Evolutionary conservation across 2,113 vertebrate species (phyloP).

Genomic region (Fulmarus glacialis): DNA sequence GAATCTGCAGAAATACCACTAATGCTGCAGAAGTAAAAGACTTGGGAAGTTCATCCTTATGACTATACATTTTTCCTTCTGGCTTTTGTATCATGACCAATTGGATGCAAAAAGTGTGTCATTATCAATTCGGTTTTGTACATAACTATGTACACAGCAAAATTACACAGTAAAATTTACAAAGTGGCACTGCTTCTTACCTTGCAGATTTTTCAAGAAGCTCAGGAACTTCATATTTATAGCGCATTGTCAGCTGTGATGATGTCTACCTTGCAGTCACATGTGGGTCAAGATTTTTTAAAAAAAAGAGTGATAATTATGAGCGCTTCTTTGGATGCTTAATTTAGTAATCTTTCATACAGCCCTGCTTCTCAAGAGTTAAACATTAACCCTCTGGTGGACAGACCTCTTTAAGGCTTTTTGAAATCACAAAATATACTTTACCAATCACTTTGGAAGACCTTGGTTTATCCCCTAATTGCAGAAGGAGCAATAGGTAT

Average conservation of each 20-base stretch:
- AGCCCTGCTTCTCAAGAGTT: not conserved
- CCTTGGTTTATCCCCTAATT: not conserved
- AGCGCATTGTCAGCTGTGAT: not conserved
- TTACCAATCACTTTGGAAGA: not conserved
- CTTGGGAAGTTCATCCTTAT: not conserved
- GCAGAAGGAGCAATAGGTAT: not conserved
- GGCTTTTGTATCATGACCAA: not conserved
- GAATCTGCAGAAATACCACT: not conserved
- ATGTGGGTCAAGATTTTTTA: not conserved
- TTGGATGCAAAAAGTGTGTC: not conserved
- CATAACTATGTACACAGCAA: not conserved
- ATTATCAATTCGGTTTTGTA: not conserved
- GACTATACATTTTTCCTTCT: not conserved
- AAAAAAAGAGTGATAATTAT: not conserved
- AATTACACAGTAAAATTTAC: not conserved
- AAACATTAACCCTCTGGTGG: not conserved
- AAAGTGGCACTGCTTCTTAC: not conserved
- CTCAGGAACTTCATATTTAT: not conserved
- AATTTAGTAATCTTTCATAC: not conserved
- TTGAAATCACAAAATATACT: not conserved
- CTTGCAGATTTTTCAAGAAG: not conserved
- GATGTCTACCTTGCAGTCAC: not conserved
- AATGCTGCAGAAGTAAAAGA: not conserved
- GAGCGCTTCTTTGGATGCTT: not conserved
- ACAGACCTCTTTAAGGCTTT: not conserved